These are phyloP conservation scores for Echinometra lucunter DNA, from an alignment of 53 echinoderm and acorn worm genomes.

Conservation along the genomic window DNA sequence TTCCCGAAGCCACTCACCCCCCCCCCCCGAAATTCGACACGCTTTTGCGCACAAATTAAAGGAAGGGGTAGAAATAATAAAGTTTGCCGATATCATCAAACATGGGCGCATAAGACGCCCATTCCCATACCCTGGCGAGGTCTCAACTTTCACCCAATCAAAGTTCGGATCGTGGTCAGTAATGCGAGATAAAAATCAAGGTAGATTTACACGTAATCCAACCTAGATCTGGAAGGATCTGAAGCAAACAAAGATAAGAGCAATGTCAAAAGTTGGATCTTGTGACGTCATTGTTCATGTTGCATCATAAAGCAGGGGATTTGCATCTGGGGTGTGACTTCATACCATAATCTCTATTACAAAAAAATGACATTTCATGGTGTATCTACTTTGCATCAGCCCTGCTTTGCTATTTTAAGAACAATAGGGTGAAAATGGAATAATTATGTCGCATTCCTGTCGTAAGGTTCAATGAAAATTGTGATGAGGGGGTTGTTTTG, in stretches of 20 bases:
- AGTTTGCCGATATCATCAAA: too few relatives aligned
- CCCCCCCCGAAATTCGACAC: not conserved
- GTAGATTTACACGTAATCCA: not conserved
- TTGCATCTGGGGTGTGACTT: not conserved
- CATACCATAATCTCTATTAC: not conserved
- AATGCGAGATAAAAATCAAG: not conserved
- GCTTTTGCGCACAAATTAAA: too few relatives aligned
- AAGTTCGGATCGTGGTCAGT: not conserved
- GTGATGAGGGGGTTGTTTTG: not conserved
- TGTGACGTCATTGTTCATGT: not conserved
- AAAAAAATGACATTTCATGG: not conserved
- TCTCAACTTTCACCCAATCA: constrained; percentile 10
- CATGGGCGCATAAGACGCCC: too few relatives aligned
- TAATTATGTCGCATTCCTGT: not conserved
- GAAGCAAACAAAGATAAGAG: not conserved
- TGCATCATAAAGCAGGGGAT: not conserved
- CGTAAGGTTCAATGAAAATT: too few relatives aligned
- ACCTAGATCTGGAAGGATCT: not conserved
- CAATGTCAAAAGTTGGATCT: not conserved
- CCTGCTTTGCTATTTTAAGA: not conserved
- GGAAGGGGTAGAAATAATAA: too few relatives aligned
- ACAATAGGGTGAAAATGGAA: not conserved
- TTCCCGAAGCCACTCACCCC: not conserved
- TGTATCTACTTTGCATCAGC: not conserved
- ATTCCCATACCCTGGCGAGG: not conserved